These are phyloP conservation scores for Andricus grossulariae DNA, from an alignment of 1,140 invertebrate species.

Conservation along the genomic window DNA sequence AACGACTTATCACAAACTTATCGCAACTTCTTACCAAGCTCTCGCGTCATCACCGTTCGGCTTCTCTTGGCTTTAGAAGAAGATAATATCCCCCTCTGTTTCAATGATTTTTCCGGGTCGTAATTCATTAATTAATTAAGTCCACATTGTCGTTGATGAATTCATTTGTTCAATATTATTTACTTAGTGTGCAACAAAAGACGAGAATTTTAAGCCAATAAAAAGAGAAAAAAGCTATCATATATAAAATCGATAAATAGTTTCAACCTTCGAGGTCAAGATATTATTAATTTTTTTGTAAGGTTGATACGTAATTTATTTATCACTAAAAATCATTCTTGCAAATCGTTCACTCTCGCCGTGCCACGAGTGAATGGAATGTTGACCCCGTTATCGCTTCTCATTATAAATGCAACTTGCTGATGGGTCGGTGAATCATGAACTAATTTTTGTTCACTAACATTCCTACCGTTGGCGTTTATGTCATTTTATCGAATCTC, in stretches of 20 bases:
- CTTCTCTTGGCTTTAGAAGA: constrained; percentile 46
- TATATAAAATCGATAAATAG: not conserved
- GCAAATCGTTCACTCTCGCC: constrained; percentile 7
- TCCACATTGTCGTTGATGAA: constrained; percentile 20
- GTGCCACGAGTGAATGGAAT: constrained; percentile 5
- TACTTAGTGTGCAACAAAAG: not conserved
- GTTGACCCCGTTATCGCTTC: constrained; percentile 23
- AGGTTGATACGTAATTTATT: constrained; percentile 2
- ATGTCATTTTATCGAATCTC: constrained; percentile 3
- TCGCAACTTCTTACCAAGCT: constrained; percentile 59
- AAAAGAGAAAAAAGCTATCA: not conserved
- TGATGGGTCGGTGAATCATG: constrained; percentile 19
- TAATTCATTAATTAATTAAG: constrained; percentile 27
- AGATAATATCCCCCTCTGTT: constrained; percentile 52
- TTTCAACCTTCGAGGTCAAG: constrained; percentile 10
- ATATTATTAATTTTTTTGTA: constrained; percentile 1
- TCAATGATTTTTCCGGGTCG: constrained; percentile 41
- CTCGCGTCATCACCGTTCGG: constrained; percentile 49
- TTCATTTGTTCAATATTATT: constrained; percentile 4
- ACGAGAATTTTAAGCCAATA: not conserved
- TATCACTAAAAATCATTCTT: not conserved
- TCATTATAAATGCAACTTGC: constrained; percentile 19
- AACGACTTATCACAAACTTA: constrained; percentile 69
- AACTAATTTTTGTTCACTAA: constrained; percentile 19
- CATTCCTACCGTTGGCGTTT: not conserved